Base-by-base conservation (phyloP, 2,888 invertebrate genomes). In the Drosophila borealis region DNA sequence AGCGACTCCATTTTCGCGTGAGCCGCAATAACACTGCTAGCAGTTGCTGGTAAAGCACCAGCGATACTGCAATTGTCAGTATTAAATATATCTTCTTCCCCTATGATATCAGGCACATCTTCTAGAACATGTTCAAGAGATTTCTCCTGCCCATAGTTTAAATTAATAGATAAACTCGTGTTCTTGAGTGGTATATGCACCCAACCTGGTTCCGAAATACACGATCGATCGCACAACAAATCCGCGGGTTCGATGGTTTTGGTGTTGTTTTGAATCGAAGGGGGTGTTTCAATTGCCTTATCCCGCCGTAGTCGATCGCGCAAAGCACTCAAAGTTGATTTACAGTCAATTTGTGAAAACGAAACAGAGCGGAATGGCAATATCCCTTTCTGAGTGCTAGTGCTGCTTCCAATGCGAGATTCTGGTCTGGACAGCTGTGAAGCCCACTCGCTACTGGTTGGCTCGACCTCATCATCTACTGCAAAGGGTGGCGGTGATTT, bases 281-380 rank as follows among this genome's bases (percentile, higher is more conserved):
- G 78, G 70, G 90, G 81, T 37, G 75, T 74, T 51, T 90, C 92
- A 70, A 90, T 73, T 54, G 91, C 86, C 68, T 92, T 91, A 44
- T 91, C 91, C 49, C 85, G 89, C 51, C 89, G 85, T 44, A 91
- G 81, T 49, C 89, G 90, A 79, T 92, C 91, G 48, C 91, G 89
- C 50, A 92, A 71, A n/a, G 91, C 88, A 78, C 83, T 91, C 51
- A 92, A 73, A 10, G 92, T 91, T 11, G 92, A 92, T 74, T 94
- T 92, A 86, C 95, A 96, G 91, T 97, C 97, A 70, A 96, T 96
- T 92, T 97, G 97, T 0, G 97, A 97, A 90, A 97, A 97, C 8
- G 97, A 97, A 6, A 97, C 96, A 89, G 97, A 97, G 41, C 97
- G 94, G 90, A 95, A 96, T 2, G 97, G 96, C 81, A 95, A 69